A percentile compares a stretch with the other conserved stretches of the same genome.
These are phyloP conservation scores for Syngnathus floridae DNA, from an alignment of 2,113 vertebrate genomes.

Conservation along the genomic window DNA sequence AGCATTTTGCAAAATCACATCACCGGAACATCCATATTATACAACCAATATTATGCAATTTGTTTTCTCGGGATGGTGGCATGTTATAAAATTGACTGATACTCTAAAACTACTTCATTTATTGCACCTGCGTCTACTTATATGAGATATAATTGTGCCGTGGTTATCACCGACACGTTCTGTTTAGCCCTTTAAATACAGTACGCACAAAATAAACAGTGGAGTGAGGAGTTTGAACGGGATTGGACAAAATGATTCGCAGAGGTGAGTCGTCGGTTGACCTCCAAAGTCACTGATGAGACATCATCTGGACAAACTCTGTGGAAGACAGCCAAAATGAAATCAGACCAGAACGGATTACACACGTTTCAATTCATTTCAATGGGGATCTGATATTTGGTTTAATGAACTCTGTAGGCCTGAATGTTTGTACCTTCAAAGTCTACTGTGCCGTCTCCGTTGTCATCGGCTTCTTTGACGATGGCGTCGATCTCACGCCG, in stretches of 20 bases:
- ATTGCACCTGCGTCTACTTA: too few species aligned
- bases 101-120: too few species aligned
- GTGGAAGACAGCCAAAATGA: conserved; percentile 9
- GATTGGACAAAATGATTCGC: conserved; percentile 7
- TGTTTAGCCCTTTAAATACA: not conserved
- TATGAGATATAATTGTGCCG: not conserved
- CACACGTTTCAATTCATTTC: not conserved
- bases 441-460: conserved; percentile 81
- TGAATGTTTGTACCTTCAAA: conserved; percentile 75
- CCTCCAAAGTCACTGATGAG: conserved; percentile 42
- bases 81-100: not conserved
- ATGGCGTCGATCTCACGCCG: conserved; percentile 72
- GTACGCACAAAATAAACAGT: not conserved
- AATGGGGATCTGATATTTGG: not conserved
- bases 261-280: conserved; percentile 4
- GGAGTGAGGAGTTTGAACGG: not conserved
- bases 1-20: conserved; percentile 28
- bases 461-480: conserved; percentile 77
- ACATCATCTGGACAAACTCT: conserved; percentile 74
- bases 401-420: too few species aligned
- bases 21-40: conserved; percentile 22
- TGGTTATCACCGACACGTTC: not conserved
- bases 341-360: not conserved
- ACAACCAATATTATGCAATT: conserved; percentile 18
- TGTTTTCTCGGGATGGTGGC: not conserved